phyloP scores from a whole-genome alignment of 2,888 invertebrate genomes.

The Agriopis aurantiaria region DNA sequence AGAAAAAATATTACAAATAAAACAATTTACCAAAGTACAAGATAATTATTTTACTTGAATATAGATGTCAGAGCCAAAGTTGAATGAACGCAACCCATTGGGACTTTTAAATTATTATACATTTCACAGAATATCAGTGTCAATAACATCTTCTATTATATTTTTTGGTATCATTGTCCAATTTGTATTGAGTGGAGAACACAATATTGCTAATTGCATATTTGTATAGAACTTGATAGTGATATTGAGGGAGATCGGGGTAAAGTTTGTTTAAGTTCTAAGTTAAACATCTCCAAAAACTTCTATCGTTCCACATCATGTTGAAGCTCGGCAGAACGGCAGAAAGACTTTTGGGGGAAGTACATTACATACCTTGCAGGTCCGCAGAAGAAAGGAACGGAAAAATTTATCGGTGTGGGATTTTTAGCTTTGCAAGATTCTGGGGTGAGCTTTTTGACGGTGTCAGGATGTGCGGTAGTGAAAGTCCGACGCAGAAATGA shows the following conservation, averaged over 20 bases:
- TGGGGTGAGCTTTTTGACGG: too few relatives aligned
- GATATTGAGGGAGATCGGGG: slow-evolving; percentile 11
- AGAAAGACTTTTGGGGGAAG: too few relatives aligned
- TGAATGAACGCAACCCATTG: slow-evolving; percentile 2
- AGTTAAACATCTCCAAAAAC: too few relatives aligned
- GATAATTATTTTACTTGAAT: background rate
- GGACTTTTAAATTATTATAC: slow-evolving; percentile 1
- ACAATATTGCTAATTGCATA: slow-evolving; percentile 8
- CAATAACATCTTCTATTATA: slow-evolving; percentile 11
- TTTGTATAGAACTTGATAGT: slow-evolving; percentile 12
- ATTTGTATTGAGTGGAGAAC: slow-evolving; percentile 2
- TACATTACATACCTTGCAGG: too few relatives aligned
- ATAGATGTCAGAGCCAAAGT: background rate
- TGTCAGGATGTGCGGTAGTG: too few relatives aligned
- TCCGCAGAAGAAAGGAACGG: too few relatives aligned
- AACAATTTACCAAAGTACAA: background rate
- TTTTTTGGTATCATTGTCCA: slow-evolving; percentile 7
- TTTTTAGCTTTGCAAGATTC: too few relatives aligned
- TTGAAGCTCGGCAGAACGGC: too few relatives aligned
- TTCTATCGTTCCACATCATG: too few relatives aligned
- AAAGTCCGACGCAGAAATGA: too few relatives aligned
- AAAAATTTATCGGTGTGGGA: too few relatives aligned
- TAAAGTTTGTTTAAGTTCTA: too few relatives aligned
- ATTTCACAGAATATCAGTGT: slow-evolving; percentile 4
- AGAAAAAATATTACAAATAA: background rate